Base-by-base conservation (phyloP, 1,140 invertebrate genomes). In the Neotoxoptera formosana region DNA sequence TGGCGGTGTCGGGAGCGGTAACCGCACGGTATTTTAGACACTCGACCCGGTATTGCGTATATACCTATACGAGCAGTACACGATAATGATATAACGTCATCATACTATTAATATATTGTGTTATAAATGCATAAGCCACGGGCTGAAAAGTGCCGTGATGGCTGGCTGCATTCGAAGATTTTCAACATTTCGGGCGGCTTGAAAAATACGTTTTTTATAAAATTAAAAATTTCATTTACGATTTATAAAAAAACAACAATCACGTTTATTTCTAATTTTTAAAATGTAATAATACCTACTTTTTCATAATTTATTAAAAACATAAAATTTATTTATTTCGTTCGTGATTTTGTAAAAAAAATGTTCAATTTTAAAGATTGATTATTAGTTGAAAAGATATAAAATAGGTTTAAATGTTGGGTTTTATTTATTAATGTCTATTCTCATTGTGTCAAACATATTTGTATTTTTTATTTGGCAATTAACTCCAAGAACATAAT, bases 21-120 rank as follows among this genome's bases (percentile, higher is more conserved):
- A 76, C 60, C 60, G n/a, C 60, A n/a, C 14, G 60, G 60, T 76
- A 76, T 76, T 76, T 76, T 76, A 76, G 60, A 76, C n/a, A 76
- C 60, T 76, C 30, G 60, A 76, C 30, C 11, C 30, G 60, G 60
- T 67, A 17, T n/a, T 76, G n/a, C 60, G n/a, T n/a, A 76, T n/a
- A 76, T 76, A 76, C 60, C 30, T n/a, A 41, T 48, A n/a, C 30
- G n/a, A 76, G n/a, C n/a, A n/a, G n/a, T 76, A n/a, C 60, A 76
- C 2, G 60, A n/a, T n/a, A 76, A 76, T 76, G 21, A 53, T 53
- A 53, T 53, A 53, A 76, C 60, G 14, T n/a, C 60, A 76, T 76
- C 60, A 1, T 17, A n/a, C 60, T n/a, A 17, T 76, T n/a, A 76
- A n/a, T 76, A n/a, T 76, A 76, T 76, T 20, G 17, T 76, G 17